Evolutionary conservation across 1,140 invertebrate genomes (phyloP).

Genomic region (Trialeurodes vaporariorum): DNA sequence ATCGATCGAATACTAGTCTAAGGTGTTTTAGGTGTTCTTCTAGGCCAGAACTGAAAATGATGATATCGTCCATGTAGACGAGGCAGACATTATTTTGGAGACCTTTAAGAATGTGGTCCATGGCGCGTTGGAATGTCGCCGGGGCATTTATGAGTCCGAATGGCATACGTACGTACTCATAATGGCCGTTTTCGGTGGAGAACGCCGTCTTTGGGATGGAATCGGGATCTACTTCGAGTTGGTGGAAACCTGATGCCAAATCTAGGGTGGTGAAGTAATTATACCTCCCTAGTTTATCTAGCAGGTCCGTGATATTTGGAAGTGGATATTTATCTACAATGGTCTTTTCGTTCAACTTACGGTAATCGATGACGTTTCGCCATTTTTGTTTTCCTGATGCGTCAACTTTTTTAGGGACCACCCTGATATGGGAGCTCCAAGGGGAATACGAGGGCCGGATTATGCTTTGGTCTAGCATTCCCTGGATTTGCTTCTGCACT

Average conservation of each 20-base stretch:
- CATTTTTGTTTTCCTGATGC: no score
- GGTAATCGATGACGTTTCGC: no score
- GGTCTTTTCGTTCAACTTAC: no score
- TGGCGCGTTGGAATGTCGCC: conserved; percentile 39
- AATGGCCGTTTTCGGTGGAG: conserved; percentile 31
- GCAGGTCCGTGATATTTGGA: no score
- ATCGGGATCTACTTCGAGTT: conserved; percentile 37
- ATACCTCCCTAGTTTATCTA: conserved; percentile 30
- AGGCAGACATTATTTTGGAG: conserved; percentile 32
- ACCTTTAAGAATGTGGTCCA: no score
- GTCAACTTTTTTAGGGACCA: no score
- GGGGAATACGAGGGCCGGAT: conserved; percentile 31
- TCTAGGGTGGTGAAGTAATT: conserved; percentile 38
- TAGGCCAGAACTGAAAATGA: conserved; percentile 26
- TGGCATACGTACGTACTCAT: conserved; percentile 30
- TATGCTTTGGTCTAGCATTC: conserved; percentile 26
- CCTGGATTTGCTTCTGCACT: conserved; percentile 6
- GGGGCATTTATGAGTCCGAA: conserved; percentile 35
- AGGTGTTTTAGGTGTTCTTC: conserved; percentile 22
- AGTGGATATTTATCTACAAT: conserved; percentile 28
- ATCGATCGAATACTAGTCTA: conserved; percentile 19
- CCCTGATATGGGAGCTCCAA: conserved; percentile 37
- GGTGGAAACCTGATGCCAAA: no score
- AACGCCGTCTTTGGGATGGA: conserved; percentile 33
- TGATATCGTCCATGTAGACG: conserved; percentile 32